A percentile compares a stretch with the other conserved stretches of the same genome.
phyloP scores from a whole-genome alignment of 2,888 invertebrate species.

The Nomada ruficornis region DNA sequence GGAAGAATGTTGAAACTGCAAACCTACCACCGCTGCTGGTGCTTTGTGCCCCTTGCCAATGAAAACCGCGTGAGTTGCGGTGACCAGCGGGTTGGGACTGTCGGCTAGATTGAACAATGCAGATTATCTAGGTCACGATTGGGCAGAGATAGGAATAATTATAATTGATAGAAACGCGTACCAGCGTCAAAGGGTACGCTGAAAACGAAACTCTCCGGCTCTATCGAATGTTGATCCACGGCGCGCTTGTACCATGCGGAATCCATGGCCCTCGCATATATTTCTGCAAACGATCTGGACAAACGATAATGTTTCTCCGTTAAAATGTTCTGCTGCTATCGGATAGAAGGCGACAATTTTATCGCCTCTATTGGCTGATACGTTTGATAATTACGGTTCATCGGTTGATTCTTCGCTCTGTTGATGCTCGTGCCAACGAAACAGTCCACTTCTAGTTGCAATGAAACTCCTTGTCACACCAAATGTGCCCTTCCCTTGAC shows the following conservation, averaged over 20 bases:
- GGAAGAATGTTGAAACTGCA: conserved; percentile 94
- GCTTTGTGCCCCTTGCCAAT: conserved; percentile 93
- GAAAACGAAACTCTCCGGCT: conserved; percentile 96
- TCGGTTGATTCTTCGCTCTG: conserved; percentile 86
- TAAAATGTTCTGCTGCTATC: too few relatives aligned
- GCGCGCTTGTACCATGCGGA: conserved; percentile 96
- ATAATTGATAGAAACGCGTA: conserved; percentile 66
- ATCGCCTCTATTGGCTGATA: too few relatives aligned
- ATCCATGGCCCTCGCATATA: conserved; percentile 92
- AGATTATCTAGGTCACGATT: background rate
- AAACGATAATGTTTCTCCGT: background rate
- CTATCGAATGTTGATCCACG: conserved; percentile 94
- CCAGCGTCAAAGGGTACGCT: conserved; percentile 93
- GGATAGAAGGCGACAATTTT: too few relatives aligned
- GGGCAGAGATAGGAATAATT: background rate
- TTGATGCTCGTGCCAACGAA: conserved; percentile 93
- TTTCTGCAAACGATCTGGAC: conserved; percentile 92
- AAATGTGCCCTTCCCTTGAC: conserved; percentile 95
- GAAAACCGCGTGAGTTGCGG: conserved; percentile 96
- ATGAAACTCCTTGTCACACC: conserved; percentile 94
- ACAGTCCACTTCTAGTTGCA: conserved; percentile 94
- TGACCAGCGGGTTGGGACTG: conserved; percentile 88
- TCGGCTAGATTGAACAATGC: conserved; percentile 78
- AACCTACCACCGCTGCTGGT: conserved; percentile 96
- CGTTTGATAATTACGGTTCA: conserved; percentile 87